These are phyloP conservation scores for Etheostoma nigrum DNA, from an alignment of 2,797 vertebrate genomes.

Conservation along the genomic window DNA sequence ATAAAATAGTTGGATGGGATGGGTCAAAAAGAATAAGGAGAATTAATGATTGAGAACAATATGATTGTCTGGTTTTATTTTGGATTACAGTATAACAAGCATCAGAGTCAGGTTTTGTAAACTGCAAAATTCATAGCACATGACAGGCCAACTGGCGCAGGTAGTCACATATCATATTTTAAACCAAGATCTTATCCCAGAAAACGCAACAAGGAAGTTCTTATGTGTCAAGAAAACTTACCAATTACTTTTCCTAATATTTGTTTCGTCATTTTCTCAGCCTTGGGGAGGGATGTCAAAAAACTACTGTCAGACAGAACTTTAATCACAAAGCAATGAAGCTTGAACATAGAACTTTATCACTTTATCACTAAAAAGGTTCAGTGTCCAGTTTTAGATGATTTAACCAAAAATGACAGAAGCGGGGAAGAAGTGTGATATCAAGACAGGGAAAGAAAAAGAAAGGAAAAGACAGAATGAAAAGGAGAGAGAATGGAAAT, in stretches of 20 bases:
- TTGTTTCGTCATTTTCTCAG: constrained; percentile 41
- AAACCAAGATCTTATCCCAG: background rate
- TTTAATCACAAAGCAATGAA: constrained; percentile 29
- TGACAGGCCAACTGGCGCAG: constrained; percentile 9
- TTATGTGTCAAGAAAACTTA: constrained; percentile 29
- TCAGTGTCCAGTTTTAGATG: constrained; percentile 52
- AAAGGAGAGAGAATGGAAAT: too few relatives aligned
- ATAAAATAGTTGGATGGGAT: constrained; percentile 20
- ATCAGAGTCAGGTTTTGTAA: constrained; percentile 7
- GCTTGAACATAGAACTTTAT: constrained; percentile 9
- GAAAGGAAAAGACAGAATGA: background rate
- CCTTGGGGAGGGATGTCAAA: constrained; percentile 43
- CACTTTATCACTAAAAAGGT: constrained; percentile 20
- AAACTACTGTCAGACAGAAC: constrained; percentile 34
- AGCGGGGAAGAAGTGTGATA: background rate
- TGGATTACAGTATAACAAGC: constrained; percentile 30
- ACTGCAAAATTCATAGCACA: background rate
- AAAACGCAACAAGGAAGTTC: constrained; percentile 9
- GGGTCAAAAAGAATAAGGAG: constrained; percentile 51
- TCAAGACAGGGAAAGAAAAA: background rate
- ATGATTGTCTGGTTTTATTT: constrained; percentile 18
- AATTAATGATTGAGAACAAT: constrained; percentile 50
- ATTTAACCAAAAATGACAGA: constrained; percentile 35
- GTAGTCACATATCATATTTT: constrained; percentile 21
- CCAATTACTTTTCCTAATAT: constrained; percentile 46